Base-by-base conservation (phyloP, 64 coral and sea anemone species). In the Anthopleura sola region DNA sequence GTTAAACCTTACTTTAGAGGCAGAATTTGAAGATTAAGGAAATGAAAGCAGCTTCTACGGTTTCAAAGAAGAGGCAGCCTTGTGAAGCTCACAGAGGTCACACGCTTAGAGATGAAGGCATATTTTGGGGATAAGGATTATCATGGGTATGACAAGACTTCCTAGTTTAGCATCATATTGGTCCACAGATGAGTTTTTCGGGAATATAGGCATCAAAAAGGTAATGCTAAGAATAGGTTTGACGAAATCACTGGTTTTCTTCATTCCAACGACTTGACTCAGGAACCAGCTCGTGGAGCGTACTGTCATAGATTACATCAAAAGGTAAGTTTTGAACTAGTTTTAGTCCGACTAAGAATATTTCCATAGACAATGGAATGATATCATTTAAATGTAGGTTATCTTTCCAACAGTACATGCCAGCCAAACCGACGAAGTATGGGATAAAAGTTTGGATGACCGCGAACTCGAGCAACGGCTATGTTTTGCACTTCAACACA, bases 371-470 rank as follows among this genome's bases (percentile, higher is more conserved):
- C 37, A 83, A 90, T 19, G 83, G 89, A 49, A 90, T 82, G 89
- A 90, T 90, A 21, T 83, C 82, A 1, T 90, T 77, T 57, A 84
- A 85, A 90, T 82, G 88, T 20, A 71, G 31, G 31, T 82, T 85
- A 40, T 84, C 64, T 23, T 86, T 83, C 46, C 33, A 46, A 10
- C 81, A 90, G 48, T 90, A 90, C 40, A 37, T 90, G 55, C 88
- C 88, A 23, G 77, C 87, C 5, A 88, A 88, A 37, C 87, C 87
- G 19, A 88, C 78, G 34, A 88, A 88, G 40, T 90, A 85, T 26
- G 82, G 88, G 8, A 90, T 89, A 32, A 90, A 90, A 85, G 66
- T 90, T 49, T 90, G 88, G 88, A 90, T 90, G 88, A 64, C 81
- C 2, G 88, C 88, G 11, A 64, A 84, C 51, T 50, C 90, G 2